A percentile compares a stretch with the other conserved stretches of the same genome.
Evolutionary conservation across 2,113 vertebrate species (phyloP).

Genomic region (Formicarius rufipectus): DNA sequence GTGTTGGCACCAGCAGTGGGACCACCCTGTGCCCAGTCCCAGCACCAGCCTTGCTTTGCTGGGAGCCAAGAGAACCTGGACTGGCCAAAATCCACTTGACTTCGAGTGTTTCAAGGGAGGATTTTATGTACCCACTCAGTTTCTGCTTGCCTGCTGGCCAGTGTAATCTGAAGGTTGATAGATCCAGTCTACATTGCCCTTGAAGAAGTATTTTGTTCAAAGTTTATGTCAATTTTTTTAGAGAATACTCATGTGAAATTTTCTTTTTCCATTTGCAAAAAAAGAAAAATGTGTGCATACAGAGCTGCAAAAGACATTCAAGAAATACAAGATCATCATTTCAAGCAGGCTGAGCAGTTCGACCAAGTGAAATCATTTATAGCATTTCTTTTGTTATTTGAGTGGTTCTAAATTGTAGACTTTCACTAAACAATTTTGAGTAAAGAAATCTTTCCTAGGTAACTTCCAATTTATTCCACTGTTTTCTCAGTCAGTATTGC

Average conservation of each 20-base stretch:
- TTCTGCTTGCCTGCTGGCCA: background rate
- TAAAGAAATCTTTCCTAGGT: background rate
- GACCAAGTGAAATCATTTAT: background rate
- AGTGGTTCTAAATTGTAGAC: background rate
- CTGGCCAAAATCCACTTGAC: background rate
- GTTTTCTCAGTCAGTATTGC: background rate
- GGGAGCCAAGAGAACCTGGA: background rate
- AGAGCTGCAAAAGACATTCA: background rate
- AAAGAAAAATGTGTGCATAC: background rate
- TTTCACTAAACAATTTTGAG: background rate
- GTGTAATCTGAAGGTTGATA: background rate
- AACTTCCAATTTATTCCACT: background rate
- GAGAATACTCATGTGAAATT: background rate
- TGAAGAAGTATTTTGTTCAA: background rate
- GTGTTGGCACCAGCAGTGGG: background rate
- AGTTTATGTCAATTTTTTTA: background rate
- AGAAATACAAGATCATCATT: background rate
- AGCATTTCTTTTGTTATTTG: background rate
- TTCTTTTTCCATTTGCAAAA: background rate
- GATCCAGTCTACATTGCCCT: background rate
- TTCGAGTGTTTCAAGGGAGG: background rate
- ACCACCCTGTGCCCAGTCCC: rapidly evolving
- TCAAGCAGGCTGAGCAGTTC: background rate
- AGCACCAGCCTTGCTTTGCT: rapidly evolving
- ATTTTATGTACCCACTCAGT: background rate